phyloP scores from a whole-genome alignment of 2,888 invertebrate species.

The Eutolmus rufibarbis region DNA sequence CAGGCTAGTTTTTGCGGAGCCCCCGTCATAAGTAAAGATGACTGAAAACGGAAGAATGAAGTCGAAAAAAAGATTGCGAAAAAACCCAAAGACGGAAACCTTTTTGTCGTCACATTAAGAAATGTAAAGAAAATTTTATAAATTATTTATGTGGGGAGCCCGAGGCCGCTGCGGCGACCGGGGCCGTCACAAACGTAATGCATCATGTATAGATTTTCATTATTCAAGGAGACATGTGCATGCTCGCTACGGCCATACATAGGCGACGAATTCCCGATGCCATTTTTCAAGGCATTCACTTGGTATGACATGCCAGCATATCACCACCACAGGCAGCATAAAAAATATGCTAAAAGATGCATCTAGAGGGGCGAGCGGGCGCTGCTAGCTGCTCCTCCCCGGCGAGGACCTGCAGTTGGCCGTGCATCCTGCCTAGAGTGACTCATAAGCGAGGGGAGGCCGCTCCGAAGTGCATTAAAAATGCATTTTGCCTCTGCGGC shows the following conservation, averaged over 20 bases:
- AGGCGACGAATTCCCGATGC: constrained; percentile 34
- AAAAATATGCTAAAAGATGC: constrained; percentile 34
- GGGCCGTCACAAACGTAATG: constrained; percentile 1
- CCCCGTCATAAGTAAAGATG: constrained; percentile 33
- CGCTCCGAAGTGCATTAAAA: constrained; percentile 43
- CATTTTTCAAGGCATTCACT: constrained; percentile 38
- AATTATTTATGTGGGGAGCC: constrained; percentile 26
- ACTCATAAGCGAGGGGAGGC: constrained; percentile 3
- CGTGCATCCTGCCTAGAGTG: constrained; percentile 3
- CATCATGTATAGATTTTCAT: constrained; percentile 39
- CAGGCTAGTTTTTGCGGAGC: background rate
- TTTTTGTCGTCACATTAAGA: constrained; percentile 26
- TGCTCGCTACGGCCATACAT: constrained; percentile 13
- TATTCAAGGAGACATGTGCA: constrained; percentile 40
- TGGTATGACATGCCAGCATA: constrained; percentile 17
- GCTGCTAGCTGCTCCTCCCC: background rate
- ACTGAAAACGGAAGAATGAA: constrained; percentile 12
- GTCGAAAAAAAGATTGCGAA: background rate
- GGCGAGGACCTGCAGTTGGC: background rate
- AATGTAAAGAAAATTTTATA: constrained; percentile 23
- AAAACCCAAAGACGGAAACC: background rate
- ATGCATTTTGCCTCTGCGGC: constrained; percentile 39
- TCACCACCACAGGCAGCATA: constrained; percentile 14
- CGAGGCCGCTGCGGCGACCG: background rate
- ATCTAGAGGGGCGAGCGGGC: background rate